Evolutionary conservation across 1,140 invertebrate genomes (phyloP).

Genomic region (Lasioglossum albipes): DNA sequence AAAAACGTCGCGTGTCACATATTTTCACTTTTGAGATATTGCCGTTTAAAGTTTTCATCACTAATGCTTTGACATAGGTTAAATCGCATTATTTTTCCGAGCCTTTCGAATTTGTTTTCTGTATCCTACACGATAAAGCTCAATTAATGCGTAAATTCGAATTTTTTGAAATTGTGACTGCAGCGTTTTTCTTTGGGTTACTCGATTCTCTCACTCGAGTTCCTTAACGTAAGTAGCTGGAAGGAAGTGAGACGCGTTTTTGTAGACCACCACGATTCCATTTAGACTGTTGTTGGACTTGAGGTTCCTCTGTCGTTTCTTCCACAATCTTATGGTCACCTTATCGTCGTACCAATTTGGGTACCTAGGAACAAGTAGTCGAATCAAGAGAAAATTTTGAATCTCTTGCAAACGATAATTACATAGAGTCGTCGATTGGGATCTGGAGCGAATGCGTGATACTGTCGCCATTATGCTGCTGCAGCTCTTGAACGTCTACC

Average conservation of each 20-base stretch:
- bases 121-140: too few relatives aligned
- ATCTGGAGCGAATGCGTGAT: conserved; percentile 70
- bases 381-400: background rate
- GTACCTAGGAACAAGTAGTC: conserved; percentile 67
- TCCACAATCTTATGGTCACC: conserved; percentile 72
- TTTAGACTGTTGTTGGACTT: conserved; percentile 63
- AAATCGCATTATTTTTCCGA: too few relatives aligned
- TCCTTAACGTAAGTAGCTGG: conserved; percentile 79
- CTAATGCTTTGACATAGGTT: too few relatives aligned
- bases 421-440: conserved; percentile 72
- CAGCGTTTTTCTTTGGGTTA: too few relatives aligned
- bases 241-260: conserved; percentile 80
- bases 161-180: too few relatives aligned
- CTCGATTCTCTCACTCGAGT: conserved; percentile 77
- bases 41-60: too few relatives aligned
- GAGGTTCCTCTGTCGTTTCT: conserved; percentile 57
- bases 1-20: too few relatives aligned
- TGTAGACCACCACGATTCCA: conserved; percentile 80
- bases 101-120: too few relatives aligned
- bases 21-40: too few relatives aligned
- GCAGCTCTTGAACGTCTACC: conserved; percentile 69
- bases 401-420: conserved; percentile 38
- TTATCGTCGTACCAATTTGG: conserved; percentile 78
- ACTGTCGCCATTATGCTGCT: conserved; percentile 59
- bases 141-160: too few relatives aligned